Evolutionary conservation across 2,113 vertebrate species (phyloP), one percentile per base, ranked within the genome.

Genomic region (Callaeas wilsoni): DNA sequence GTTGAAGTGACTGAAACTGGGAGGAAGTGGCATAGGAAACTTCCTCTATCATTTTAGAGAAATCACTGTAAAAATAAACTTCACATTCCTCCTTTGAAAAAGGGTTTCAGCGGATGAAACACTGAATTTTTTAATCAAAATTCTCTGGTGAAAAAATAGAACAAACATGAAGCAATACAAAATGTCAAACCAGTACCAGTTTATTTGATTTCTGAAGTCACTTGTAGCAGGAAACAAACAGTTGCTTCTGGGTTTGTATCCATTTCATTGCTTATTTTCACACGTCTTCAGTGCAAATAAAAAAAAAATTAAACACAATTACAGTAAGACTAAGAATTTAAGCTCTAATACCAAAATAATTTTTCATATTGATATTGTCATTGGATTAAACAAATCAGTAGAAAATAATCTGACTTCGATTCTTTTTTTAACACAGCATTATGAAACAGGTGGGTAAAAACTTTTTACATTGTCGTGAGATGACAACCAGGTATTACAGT

Each of bases 291-390:
- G 14, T 12, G 5, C 0, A 30, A 49, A 57, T 49, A 32, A 9
- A 39, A 39, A 53, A 60, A 27, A 9, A 2, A 22, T 4, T 29
- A 60, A 71, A 47, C 2, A 32, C 4, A 32, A 29, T 25, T 65
- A 26, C 13, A 76, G 7, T 8, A 53, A 63, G 52, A 77, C 27
- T 11, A 39, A 55, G 12, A 33, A 62, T 60, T 91, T 64, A 4
- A 75, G 71, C 42, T 30, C 7, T 15, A 57, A 27, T 14, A 33
- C 12, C 14, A 26, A 62, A 39, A 30, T 56, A 27, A 6, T 18
- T 79, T 50, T 79, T 64, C 13, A 2, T 29, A 15, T 13, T 0
- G 0, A 35, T 39, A 21, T 3, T 29, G 10, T 2, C 6, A 69
- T 5, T 32, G 6, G 10, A 19, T n/a, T 27, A 17, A 63, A 60